A percentile compares a stretch with the other conserved stretches of the same genome.
Conservation (phyloP, 2,113 vertebrate genomes). For the Oncorhynchus nerka region DNA sequence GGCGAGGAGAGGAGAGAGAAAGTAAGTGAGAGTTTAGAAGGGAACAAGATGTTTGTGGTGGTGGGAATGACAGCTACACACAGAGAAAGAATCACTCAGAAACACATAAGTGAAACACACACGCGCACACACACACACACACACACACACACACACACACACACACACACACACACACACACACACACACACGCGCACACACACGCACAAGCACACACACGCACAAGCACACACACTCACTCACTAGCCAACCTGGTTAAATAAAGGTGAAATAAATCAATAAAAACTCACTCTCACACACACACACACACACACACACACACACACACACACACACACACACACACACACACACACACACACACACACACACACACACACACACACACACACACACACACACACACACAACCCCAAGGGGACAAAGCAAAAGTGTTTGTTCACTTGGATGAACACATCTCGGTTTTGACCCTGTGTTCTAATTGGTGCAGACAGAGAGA, state of each 20-base stretch:
- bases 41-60: conserved; percentile 1
- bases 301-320: neutral
- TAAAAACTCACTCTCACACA: neutral
- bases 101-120: conserved; percentile 1
- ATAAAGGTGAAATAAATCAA: no score
- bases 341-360: neutral
- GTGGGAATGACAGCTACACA: neutral
- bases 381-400: conserved; percentile 1
- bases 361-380: neutral
- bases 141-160: conserved; percentile 15
- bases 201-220: conserved; percentile 2
- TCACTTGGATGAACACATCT: neutral
- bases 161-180: neutral
- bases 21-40: neutral
- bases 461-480: conserved; percentile 44
- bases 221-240: neutral
- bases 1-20: neutral
- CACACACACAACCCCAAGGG: neutral
- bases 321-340: neutral
- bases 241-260: neutral
- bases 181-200: conserved; percentile 2
- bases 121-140: conserved; percentile 7
- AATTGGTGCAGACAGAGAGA: conserved; percentile 48
- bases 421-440: neutral
- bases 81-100: neutral